Evolutionary conservation across 2,113 vertebrate species (phyloP), one percentile per base, ranked within the genome.

Genomic region (Prinia subflava): DNA sequence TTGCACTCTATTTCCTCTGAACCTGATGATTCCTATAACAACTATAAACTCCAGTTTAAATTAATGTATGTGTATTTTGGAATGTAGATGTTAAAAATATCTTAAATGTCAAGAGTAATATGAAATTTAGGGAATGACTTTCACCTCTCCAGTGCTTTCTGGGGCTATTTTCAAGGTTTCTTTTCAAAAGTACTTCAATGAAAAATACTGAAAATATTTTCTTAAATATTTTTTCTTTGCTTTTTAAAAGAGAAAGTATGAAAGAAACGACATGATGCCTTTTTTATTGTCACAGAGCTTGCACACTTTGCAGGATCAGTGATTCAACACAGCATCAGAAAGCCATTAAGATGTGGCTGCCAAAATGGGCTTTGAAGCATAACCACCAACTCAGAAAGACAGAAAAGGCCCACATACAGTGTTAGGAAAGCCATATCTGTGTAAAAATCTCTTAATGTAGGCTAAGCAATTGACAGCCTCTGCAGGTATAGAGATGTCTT

Each of bases 301-400:
- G 85, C 87, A 94, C 83, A 81, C 85, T 93, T 95, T 90, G 41
- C 60, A 74, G 83, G 83, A 96, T 96, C 88, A 92, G 95, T 94
- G 85, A 37, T 83, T 94, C 60, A 86, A 88, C 90, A 49, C 76
- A 90, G 88, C 79, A 83, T 81, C 79, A 93, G 41, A 96, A 93
- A 96, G 44, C 41, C 85, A 87, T 93, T 94, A 93, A 83, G 90
- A 90, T 1, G 2, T 81, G 74, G 50, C 82, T 96, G 85, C 69
- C 89, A 92, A 95, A 94, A 91, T 39, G 62, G 74, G 22, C 80
- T 96, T 96, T 96, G 92, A 96, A 89, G 79, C 15, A 71, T 41
- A 96, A 75, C 56, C 0, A 4, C 41, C 56, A 93, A 53, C 33
- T 75, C 83, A 84, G 90, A 96, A 94, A 90, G 73, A 68, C 64